Percentiles rank a stretch among this genome's conserved stretches.
Evolutionary conservation across 2,797 vertebrate genomes (phyloP).

Genomic region (Harpagifer antarcticus): DNA sequence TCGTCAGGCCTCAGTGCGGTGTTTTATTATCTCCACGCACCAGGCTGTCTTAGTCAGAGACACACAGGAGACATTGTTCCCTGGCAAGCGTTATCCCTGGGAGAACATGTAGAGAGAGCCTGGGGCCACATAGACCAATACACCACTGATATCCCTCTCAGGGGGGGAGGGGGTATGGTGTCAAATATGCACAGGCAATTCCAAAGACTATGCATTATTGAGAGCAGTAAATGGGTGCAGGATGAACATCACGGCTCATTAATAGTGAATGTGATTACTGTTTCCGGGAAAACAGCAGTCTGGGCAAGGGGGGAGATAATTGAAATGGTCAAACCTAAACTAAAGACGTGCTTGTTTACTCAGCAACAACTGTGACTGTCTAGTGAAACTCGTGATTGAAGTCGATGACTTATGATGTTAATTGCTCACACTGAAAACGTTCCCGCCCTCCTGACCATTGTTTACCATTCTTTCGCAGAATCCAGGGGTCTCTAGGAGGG

Average conservation of each 20-base stretch:
- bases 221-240: constrained; percentile 83
- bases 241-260: constrained; percentile 82
- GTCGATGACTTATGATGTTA: constrained; percentile 20
- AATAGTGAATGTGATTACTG: constrained; percentile 85
- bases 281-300: constrained; percentile 81
- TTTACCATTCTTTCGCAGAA: neutral
- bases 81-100: constrained; percentile 44
- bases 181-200: constrained; percentile 77
- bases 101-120: constrained; percentile 46
- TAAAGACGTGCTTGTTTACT: constrained; percentile 75
- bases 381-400: constrained; percentile 40
- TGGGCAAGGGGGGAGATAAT: constrained; percentile 59
- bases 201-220: constrained; percentile 82
- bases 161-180: constrained; percentile 26
- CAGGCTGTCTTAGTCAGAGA: constrained; percentile 61
- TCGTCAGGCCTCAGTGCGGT: constrained; percentile 30
- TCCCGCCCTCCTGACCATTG: neutral
- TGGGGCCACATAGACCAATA: constrained; percentile 47
- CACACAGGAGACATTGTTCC: constrained; percentile 60
- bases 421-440: constrained; percentile 12
- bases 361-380: constrained; percentile 64
- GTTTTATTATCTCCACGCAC: constrained; percentile 71
- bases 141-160: constrained; percentile 28
- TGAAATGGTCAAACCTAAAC: constrained; percentile 75
- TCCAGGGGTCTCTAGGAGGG: constrained; percentile 1